A percentile compares a stretch with the other conserved stretches of the same genome.
Conservation (phyloP, 2,797 vertebrate species). For the Buphagus erythrorhynchus region DNA sequence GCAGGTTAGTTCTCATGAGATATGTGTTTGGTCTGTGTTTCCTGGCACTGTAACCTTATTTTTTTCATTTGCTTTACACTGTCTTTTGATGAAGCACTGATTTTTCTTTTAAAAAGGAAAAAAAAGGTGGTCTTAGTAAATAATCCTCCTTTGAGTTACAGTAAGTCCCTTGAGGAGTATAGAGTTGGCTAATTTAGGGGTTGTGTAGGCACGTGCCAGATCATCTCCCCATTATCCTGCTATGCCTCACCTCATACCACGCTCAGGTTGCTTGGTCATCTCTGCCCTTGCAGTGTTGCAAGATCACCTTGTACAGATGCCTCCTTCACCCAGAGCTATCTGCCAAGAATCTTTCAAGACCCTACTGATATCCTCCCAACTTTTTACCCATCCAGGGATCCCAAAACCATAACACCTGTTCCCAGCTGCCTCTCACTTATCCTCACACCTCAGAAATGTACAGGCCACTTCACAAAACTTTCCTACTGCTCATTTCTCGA, state of each 20-base stretch:
- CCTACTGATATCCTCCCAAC: background rate
- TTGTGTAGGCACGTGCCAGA: background rate
- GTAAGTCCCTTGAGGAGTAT: background rate
- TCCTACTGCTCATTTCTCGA: background rate
- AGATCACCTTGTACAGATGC: background rate
- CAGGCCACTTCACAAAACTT: background rate
- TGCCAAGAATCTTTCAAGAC: background rate
- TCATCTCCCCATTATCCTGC: background rate
- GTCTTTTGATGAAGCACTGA: background rate
- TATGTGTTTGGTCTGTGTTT: constrained; percentile 19
- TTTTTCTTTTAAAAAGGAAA: background rate
- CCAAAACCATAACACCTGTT: background rate
- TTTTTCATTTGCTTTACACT: background rate
- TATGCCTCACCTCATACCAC: background rate
- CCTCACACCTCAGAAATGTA: background rate
- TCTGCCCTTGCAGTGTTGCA: background rate
- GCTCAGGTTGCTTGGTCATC: background rate
- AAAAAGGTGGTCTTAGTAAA: background rate
- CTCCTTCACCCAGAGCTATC: background rate
- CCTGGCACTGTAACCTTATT: background rate
- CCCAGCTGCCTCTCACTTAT: background rate
- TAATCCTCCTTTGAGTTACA: background rate
- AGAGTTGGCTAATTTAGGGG: background rate
- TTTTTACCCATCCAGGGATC: background rate
- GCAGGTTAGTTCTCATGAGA: constrained; percentile 21